Evolutionary conservation across 2,113 vertebrate species (phyloP).

Genomic region (Nettapus auritus): DNA sequence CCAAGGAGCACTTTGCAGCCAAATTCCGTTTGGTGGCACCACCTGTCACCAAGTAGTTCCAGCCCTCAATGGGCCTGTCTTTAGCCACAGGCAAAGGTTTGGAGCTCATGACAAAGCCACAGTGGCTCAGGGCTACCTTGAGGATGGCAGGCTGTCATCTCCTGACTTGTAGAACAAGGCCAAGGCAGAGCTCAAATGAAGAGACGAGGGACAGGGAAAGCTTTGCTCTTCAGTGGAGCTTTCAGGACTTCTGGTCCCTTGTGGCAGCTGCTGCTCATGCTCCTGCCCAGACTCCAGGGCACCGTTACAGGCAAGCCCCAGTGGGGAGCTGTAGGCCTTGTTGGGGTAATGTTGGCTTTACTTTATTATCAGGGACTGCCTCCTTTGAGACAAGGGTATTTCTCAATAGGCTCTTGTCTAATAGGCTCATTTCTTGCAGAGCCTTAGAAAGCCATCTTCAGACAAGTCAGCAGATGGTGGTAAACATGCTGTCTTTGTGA

Average conservation of each 20-base stretch:
- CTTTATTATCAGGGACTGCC: neutral
- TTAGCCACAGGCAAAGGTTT: neutral
- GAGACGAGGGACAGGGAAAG: neutral
- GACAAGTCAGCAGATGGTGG: neutral
- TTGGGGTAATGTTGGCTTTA: neutral
- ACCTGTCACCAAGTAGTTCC: neutral
- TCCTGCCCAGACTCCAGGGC: neutral
- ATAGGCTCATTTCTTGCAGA: no score
- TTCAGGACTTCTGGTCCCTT: neutral
- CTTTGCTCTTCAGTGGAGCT: neutral
- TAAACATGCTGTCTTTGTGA: neutral
- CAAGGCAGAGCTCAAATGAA: neutral
- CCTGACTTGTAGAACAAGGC: neutral
- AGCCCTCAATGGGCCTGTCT: neutral
- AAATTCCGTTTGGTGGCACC: neutral
- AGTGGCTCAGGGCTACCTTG: neutral
- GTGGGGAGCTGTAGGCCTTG: rapidly evolving
- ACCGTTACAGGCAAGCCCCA: neutral
- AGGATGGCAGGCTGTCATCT: neutral
- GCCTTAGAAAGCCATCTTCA: neutral
- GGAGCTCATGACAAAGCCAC: neutral
- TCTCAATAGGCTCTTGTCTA: no score
- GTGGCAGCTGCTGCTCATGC: neutral
- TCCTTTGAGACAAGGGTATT: neutral
- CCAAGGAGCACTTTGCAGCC: neutral